Percentiles rank a stretch among this genome's conserved stretches.
phyloP scores from a whole-genome alignment of 1,140 invertebrate species.

The Leptinotarsa defecta region DNA sequence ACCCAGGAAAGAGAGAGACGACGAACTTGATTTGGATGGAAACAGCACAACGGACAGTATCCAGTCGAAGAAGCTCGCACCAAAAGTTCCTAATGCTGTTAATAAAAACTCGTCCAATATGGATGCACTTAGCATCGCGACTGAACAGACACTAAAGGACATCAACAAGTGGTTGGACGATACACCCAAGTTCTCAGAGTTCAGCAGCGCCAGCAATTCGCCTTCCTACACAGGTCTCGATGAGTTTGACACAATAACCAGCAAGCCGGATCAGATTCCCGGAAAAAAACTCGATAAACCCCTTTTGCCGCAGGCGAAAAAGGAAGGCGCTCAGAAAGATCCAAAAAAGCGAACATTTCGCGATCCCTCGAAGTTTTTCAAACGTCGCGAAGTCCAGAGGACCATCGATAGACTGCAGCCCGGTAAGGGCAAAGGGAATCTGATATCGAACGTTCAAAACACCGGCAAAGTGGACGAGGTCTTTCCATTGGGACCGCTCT shows the following conservation, averaged over 20 bases:
- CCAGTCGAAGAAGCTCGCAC: constrained; percentile 41
- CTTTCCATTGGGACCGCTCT: constrained; percentile 54
- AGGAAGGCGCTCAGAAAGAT: constrained; percentile 45
- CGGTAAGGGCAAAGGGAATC: constrained; percentile 80
- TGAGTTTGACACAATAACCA: constrained; percentile 57
- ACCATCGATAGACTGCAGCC: constrained; percentile 82
- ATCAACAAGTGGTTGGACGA: constrained; percentile 88
- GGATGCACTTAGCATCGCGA: constrained; percentile 76
- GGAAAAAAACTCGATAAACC: constrained; percentile 52
- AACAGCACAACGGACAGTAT: constrained; percentile 45
- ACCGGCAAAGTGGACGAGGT: constrained; percentile 59
- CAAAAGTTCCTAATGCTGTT: constrained; percentile 8
- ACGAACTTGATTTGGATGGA: constrained; percentile 47
- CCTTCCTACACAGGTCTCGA: constrained; percentile 63
- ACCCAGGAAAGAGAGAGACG: constrained; percentile 34
- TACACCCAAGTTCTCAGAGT: constrained; percentile 73
- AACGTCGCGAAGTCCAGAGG: constrained; percentile 75
- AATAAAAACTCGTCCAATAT: constrained; percentile 55
- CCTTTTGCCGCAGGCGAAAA: constrained; percentile 29
- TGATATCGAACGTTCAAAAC: constrained; percentile 65
- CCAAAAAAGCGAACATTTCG: constrained; percentile 52
- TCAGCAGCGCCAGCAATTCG: constrained; percentile 74
- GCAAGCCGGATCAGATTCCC: constrained; percentile 30
- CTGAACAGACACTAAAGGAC: constrained; percentile 84
- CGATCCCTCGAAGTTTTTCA: constrained; percentile 58